Evolutionary conservation across 2,888 invertebrate genomes (phyloP), one percentile per base, ranked within the genome.

Genomic region (Poecilus cupreus): DNA sequence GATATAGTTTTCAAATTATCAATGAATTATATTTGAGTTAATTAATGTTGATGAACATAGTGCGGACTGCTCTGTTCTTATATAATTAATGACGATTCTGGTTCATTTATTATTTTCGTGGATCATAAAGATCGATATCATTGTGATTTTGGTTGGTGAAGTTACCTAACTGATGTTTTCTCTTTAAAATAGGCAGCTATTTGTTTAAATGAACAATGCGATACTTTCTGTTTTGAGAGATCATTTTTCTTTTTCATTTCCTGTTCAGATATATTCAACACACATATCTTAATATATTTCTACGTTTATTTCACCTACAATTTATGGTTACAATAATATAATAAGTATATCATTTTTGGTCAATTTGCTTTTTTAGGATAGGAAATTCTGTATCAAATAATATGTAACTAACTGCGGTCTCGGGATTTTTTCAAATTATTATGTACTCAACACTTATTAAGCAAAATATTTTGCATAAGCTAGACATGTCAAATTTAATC

Each of bases 91-190:
- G 37, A 68, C 64, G 64, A 68, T 68, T n/a, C 37, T 37, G 37
- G 37, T 68, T 37, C 64, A 68, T 68, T 68, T 68, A 37, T 68
- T 68, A 68, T 68, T 68, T 68, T 68, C 64, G 64, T 68, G 64
- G 37, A 68, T 68, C 39, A 68, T 68, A 68, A 32, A 68, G 64
- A 68, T 68, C n/a, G 37, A 68, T 68, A 68, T 68, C 16, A 37
- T 68, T 68, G 64, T 68, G 64, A 68, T 16, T 68, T 68, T 68
- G 16, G 64, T 68, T 16, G 13, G 37, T 32, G 32, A 32, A 8
- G 64, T 68, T 68, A 68, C 64, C 64, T 68, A 68, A 68, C 64
- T 68, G 64, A 68, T 68, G 64, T 68, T 68, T 68, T 68, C 64
- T 68, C 64, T 68, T 68, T 68, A 68, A 68, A 68, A 68, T 68